Base-by-base conservation (phyloP, 2,888 invertebrate genomes). In the Thysanoteuthis rhombus region DNA sequence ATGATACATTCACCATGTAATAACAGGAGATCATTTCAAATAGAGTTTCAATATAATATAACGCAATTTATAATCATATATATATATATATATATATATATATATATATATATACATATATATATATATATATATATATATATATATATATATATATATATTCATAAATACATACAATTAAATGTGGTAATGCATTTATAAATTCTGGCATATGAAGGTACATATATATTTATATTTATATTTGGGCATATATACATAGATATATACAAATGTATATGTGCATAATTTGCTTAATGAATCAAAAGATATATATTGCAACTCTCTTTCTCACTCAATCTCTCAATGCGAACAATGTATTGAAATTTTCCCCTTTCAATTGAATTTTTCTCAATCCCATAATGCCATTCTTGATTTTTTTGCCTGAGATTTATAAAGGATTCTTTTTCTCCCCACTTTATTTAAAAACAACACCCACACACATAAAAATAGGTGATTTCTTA, bases 31-130 rank as follows among this genome's bases (percentile, higher is more conserved):
- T n/a, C n/a, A n/a, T n/a, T n/a, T n/a, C n/a, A n/a, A n/a, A n/a
- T n/a, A n/a, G n/a, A n/a, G n/a, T n/a, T n/a, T n/a, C n/a, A n/a
- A n/a, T n/a, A n/a, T n/a, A n/a, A n/a, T n/a, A n/a, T n/a, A n/a
- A 42, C 3, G 42, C 42, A 10, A 42, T 42, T 10, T 42, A 42
- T 42, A 90, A n/a, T 32, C n/a, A 38, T 90, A 38, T 38, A n/a
- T 38, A 32, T 90, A 38, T 90, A 38, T 90, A 90, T 90, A 90
- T 38, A 90, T 90, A 38, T 38, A 90, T 90, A 38, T 90, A 38
- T 90, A n/a, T 90, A 90, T 90, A 89, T 89, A 89, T 90, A 90
- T 90, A 90, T 90, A 90, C n/a, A 90, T 90, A 90, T 90, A 90
- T 89, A 89, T 4, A 89, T 8, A 25, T 10, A 90, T n/a, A 5